phyloP scores from a whole-genome alignment of 2,888 invertebrate genomes.

The Penaeus monodon region DNA sequence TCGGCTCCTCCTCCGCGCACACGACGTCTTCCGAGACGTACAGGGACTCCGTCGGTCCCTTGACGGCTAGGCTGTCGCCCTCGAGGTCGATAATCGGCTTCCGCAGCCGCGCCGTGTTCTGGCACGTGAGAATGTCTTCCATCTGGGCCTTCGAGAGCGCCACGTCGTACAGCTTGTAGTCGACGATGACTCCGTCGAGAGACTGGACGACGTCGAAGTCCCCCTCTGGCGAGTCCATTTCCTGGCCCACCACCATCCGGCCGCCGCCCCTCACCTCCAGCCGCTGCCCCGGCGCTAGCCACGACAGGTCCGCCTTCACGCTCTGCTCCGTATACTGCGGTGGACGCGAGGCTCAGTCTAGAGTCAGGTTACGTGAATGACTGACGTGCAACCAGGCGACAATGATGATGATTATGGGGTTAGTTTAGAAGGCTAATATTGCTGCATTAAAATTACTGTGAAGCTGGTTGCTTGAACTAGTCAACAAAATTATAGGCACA shows the following conservation, averaged over 20 bases:
- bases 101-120: not conserved
- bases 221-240: conserved; percentile 22
- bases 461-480: too few species aligned
- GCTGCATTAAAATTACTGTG: too few species aligned
- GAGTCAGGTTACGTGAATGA: too few species aligned
- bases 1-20: too few species aligned
- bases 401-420: too few species aligned
- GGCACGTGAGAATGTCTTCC: conserved; percentile 19
- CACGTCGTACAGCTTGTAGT: conserved; percentile 18
- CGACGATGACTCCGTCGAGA: conserved; percentile 9
- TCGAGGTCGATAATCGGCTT: conserved; percentile 22
- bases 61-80: not conserved
- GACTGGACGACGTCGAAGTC: conserved; percentile 21
- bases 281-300: not conserved
- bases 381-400: too few species aligned
- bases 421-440: too few species aligned
- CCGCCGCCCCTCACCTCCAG: conserved; percentile 13
- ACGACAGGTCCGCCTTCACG: too few species aligned
- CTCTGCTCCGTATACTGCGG: too few species aligned
- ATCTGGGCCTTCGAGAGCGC: not conserved
- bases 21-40: too few species aligned
- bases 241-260: conserved; percentile 32
- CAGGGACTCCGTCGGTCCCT: not conserved
- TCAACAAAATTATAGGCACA: too few species aligned
- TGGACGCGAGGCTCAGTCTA: too few species aligned